Evolutionary conservation across 2,888 invertebrate species (phyloP), one percentile per base, ranked within the genome.

Genomic region (Drosophila neoperkinsi): DNA sequence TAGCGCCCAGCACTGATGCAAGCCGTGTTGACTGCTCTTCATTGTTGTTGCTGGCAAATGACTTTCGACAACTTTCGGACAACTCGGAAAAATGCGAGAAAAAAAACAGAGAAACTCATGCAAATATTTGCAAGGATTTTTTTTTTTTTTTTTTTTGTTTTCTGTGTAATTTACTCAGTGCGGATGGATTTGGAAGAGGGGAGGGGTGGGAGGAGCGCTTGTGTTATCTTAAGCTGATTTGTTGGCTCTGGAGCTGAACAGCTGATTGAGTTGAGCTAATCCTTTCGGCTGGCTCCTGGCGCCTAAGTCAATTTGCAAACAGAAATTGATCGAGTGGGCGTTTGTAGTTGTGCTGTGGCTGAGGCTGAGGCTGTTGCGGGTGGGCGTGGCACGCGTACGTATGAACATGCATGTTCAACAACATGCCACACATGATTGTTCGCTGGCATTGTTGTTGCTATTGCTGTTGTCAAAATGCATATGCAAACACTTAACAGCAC

Each of bases 201-300:
- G 34, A 5, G 28, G 18, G 25, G 49, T 11, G 30, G 28, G 0
- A 0, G 30, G 7, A 3, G 36, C 7, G 2, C 60, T n/a, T n/a
- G 11, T 87, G 90, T 87, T 87, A 80, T 85, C 87, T 86, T 85
- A 90, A 78, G 90, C 88, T 87, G 90, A 87, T 87, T 87, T 90
- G 88, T 88, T 84, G 73, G 88, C 77, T 63, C 13, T 28, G 25
- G 41, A 31, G 30, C 63, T 50, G 58, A 61, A 65, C 66, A 59
- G 81, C 81, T 79, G 81, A 80, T 79, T 80, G 79, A 79, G 79
- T 70, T 58, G 62, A 58, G 31, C 51, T 78, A 72, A 78, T 78
- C 78, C 72, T 43, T 36, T 50, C 28, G 43, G 21, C 21, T n/a
- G 49, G 52, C 78, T 74, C 33, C 59, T 69, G 74, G 57, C 70